Conservation (phyloP, 1,140 invertebrate species). For the Tribolium madens region DNA sequence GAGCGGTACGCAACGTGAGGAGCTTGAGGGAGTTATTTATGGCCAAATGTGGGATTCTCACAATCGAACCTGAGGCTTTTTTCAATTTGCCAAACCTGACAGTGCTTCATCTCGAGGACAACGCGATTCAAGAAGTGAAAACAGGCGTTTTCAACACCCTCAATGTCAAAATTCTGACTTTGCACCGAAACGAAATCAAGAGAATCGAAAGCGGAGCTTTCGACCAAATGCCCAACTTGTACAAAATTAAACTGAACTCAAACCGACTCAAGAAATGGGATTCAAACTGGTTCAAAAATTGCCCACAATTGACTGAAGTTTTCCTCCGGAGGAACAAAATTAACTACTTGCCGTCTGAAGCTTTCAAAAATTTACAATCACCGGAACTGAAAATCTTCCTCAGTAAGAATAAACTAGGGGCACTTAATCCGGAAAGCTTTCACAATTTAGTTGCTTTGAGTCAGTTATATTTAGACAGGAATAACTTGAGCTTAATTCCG, state of each 20-base stretch:
- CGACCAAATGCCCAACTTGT: constrained; percentile 59
- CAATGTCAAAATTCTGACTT: constrained; percentile 50
- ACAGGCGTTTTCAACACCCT: constrained; percentile 6
- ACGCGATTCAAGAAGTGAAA: background rate
- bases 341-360: constrained; percentile 50
- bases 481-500: constrained; percentile 53
- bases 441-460: constrained; percentile 51
- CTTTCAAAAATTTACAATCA: constrained; percentile 52
- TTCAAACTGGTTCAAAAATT: constrained; percentile 59
- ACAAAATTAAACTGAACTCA: constrained; percentile 57
- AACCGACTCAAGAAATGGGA: constrained; percentile 59
- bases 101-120: constrained; percentile 14
- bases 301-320: constrained; percentile 54
- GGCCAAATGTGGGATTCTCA: background rate
- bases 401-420: constrained; percentile 59
- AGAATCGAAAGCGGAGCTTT: constrained; percentile 59
- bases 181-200: constrained; percentile 58
- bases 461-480: constrained; percentile 58
- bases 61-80: constrained; percentile 8
- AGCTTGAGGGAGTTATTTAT: background rate
- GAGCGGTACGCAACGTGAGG: background rate
- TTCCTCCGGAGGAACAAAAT: constrained; percentile 58
- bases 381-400: constrained; percentile 57
- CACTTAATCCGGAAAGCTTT: constrained; percentile 55
- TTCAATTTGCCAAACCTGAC: constrained; percentile 25